Percentiles rank a stretch among this genome's conserved stretches.
phyloP scores from a whole-genome alignment of 2,888 invertebrate genomes.

The Leptopterna dolabrata region DNA sequence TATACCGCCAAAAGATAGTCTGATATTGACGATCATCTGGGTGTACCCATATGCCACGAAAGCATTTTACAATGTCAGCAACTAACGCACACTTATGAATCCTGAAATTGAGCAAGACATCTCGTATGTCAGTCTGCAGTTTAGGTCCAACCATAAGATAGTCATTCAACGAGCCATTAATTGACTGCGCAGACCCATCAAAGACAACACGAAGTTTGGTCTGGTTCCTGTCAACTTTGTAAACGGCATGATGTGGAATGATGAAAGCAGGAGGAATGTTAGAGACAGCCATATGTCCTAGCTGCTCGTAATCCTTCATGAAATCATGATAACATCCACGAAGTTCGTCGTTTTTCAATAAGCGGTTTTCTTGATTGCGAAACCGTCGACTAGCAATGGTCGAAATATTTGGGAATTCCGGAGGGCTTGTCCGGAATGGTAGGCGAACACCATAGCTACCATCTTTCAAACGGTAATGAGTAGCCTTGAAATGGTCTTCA shows the following conservation, averaged over 20 bases:
- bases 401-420: no score
- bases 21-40: conserved; percentile 59
- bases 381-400: no score
- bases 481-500: no score
- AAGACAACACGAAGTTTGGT: neutral
- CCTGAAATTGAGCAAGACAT: neutral
- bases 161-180: conserved; percentile 2
- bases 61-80: neutral
- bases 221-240: conserved; percentile 3
- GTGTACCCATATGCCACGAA: conserved; percentile 7
- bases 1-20: conserved; percentile 62
- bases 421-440: no score
- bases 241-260: conserved; percentile 9
- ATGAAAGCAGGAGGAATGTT: neutral
- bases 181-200: conserved; percentile 11
- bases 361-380: no score
- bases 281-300: conserved; percentile 4
- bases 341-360: neutral
- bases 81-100: neutral
- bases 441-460: no score
- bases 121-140: neutral
- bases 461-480: no score
- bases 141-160: neutral
- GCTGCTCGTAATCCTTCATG: conserved; percentile 7
- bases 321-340: conserved; percentile 2